Evolutionary conservation across 2,797 vertebrate genomes (phyloP).

Genomic region (Merluccius polli): DNA sequence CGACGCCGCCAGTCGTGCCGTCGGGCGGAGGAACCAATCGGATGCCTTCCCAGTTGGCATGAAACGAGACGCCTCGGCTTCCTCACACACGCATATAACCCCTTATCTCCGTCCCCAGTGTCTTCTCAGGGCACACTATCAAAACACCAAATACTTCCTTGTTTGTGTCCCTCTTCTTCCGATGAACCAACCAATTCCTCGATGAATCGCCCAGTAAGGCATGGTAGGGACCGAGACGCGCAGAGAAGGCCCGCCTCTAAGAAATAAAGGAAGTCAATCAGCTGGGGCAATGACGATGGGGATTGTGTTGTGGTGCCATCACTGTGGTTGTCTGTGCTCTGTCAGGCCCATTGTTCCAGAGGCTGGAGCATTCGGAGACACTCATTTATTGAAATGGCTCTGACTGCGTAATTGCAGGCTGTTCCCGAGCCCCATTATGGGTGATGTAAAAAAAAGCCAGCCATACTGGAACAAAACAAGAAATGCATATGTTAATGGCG

Average conservation of each 20-base stretch:
- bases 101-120: neutral
- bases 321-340: slow-evolving; percentile 22
- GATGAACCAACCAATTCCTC: neutral
- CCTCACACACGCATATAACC: neutral
- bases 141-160: neutral
- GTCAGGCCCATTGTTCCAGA: slow-evolving; percentile 54
- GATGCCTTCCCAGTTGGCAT: neutral
- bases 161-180: neutral
- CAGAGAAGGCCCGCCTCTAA: neutral
- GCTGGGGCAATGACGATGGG: neutral
- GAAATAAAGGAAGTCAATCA: neutral
- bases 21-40: neutral
- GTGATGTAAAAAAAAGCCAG: slow-evolving; percentile 49
- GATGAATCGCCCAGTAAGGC: too few relatives aligned
- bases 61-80: neutral
- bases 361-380: slow-evolving; percentile 51
- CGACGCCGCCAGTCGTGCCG: neutral
- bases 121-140: neutral
- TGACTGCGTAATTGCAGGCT: slow-evolving; percentile 64
- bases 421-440: slow-evolving; percentile 53
- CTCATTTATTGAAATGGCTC: slow-evolving; percentile 65
- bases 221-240: too few relatives aligned
- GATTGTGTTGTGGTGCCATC: neutral
- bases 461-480: slow-evolving; percentile 44
- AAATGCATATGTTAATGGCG: neutral